Evolutionary conservation across 2,797 vertebrate genomes (phyloP).

Genomic region (Percopsis omiscomaycus): DNA sequence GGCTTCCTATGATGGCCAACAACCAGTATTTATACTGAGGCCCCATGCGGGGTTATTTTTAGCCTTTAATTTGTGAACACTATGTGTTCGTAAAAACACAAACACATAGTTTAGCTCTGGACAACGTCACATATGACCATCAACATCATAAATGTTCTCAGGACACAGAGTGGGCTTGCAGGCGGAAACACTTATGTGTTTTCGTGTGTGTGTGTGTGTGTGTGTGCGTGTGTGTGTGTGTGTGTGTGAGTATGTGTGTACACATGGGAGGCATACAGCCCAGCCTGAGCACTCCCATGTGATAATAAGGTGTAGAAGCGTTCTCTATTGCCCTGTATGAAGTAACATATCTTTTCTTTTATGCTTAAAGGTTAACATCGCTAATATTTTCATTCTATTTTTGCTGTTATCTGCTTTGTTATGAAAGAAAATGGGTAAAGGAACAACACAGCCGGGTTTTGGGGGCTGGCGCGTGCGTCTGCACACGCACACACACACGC

Average conservation of each 20-base stretch:
- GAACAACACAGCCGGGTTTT: not conserved
- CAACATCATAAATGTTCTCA: slow-evolving; percentile 54
- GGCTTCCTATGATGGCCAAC: slow-evolving; percentile 26
- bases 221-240: not conserved
- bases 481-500: not conserved
- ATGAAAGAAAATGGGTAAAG: not conserved
- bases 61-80: not conserved
- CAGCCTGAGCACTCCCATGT: slow-evolving; percentile 4
- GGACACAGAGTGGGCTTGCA: slow-evolving; percentile 28
- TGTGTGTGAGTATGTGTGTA: not conserved
- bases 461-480: not conserved
- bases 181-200: slow-evolving; percentile 1
- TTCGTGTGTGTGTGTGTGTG: not conserved
- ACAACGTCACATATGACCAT: slow-evolving; percentile 45
- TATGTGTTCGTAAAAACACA: slow-evolving; percentile 23
- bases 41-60: slow-evolving; percentile 37
- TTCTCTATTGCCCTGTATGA: not conserved
- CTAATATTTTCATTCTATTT: not conserved
- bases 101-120: slow-evolving; percentile 46
- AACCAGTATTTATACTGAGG: slow-evolving; percentile 23
- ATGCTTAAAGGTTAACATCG: too few relatives aligned
- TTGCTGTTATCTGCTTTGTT: not conserved
- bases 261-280: slow-evolving; percentile 12
- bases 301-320: slow-evolving; percentile 26
- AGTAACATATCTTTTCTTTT: too few relatives aligned